Percentiles rank a stretch among this genome's conserved stretches.
Evolutionary conservation across 2,797 vertebrate species (phyloP).

Genomic region (Okamejei kenojei): DNA sequence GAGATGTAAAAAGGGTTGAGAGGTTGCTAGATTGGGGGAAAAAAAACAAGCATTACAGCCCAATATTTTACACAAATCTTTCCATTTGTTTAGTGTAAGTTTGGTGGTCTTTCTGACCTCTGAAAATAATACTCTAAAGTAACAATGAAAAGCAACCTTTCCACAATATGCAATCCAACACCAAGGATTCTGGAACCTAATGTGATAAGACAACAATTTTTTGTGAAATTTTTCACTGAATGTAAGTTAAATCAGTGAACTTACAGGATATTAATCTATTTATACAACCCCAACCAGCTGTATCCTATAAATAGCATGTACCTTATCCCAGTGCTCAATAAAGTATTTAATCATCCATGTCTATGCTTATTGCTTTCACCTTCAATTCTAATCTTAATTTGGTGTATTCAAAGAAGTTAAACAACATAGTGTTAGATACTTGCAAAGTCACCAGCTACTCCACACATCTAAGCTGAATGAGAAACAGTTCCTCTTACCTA

Average conservation of each 20-base stretch:
- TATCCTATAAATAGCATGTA: neutral
- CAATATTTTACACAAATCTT: neutral
- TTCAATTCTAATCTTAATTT: constrained; percentile 29
- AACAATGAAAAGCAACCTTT: neutral
- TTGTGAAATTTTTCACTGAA: neutral
- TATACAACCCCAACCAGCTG: neutral
- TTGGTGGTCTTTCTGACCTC: neutral
- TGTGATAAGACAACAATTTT: neutral
- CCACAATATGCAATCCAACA: neutral
- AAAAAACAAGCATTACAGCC: neutral
- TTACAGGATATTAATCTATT: neutral
- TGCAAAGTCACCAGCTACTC: neutral
- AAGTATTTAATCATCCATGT: constrained; percentile 13
- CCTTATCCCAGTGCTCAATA: neutral
- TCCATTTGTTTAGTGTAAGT: neutral
- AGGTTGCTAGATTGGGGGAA: neutral
- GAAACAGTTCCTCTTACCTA: neutral
- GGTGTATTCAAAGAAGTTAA: neutral
- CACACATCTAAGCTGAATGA: neutral
- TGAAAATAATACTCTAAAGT: neutral
- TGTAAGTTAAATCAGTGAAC: neutral
- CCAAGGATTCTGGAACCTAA: neutral
- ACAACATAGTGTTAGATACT: neutral
- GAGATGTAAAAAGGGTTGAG: neutral
- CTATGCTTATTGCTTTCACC: neutral